Percentiles rank a stretch among this genome's conserved stretches.
Evolutionary conservation across 2,113 vertebrate genomes (phyloP).

Genomic region (Lathamus discolor): DNA sequence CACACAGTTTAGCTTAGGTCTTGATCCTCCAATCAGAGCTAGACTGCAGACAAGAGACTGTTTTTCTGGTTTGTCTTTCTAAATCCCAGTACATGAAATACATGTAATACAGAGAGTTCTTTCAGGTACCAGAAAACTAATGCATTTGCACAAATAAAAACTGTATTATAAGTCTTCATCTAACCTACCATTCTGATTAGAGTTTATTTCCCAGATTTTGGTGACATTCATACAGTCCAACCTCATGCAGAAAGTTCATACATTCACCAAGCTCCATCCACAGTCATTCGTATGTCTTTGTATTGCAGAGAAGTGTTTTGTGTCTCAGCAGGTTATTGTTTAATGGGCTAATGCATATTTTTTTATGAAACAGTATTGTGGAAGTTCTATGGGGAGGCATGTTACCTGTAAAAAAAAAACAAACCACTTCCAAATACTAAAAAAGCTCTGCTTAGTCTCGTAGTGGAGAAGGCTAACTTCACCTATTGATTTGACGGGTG

Average conservation of each 20-base stretch:
- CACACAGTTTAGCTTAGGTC: neutral
- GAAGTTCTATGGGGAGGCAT: neutral
- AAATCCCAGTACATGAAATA: neutral
- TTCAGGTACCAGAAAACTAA: neutral
- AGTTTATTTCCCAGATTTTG: neutral
- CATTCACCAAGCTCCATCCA: neutral
- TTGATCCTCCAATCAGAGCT: neutral
- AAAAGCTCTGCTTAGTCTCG: neutral
- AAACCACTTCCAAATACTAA: neutral
- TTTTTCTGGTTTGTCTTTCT: neutral
- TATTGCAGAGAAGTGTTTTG: slow-evolving; percentile 11
- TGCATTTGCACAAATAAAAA: neutral
- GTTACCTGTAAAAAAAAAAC: neutral
- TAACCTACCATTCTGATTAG: neutral
- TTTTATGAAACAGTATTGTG: neutral
- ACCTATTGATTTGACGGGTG: neutral
- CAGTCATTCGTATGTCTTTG: neutral
- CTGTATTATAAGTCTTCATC: neutral
- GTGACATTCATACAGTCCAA: neutral
- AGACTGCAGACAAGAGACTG: neutral
- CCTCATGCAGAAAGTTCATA: neutral
- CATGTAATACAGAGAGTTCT: neutral
- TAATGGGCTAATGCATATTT: slow-evolving; percentile 16
- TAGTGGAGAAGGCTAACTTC: neutral
- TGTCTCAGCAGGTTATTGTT: slow-evolving; percentile 44